Base-by-base conservation (phyloP, 2,888 invertebrate species). In the Anthrax anthrax region DNA sequence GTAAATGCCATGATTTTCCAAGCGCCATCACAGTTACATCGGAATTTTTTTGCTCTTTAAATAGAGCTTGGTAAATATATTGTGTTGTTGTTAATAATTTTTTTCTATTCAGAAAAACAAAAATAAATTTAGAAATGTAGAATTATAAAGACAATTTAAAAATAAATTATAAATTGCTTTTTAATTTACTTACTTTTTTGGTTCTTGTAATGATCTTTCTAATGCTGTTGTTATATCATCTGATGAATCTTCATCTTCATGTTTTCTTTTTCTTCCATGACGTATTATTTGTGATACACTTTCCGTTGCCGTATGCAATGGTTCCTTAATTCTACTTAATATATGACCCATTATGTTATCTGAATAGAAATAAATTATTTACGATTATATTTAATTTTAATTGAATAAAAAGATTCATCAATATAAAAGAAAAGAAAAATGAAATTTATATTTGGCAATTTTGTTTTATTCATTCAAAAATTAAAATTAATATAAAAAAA, bases 41-140 rank as follows among this genome's bases (percentile, higher is more conserved):
- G 42, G 82, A 82, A 56, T 80, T 80, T 62, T 79, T 77, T 49
- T 84, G 81, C 61, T 85, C 80, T 57, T 80, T 72, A 60, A 82
- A 85, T 37, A 85, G 64, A 0, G 81, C 80, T 60, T 84, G 78
- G 60, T 84, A 85, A 55, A 87, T 85, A 60, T 86, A 86, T 58
- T 82, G 77, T 4, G 82, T 77, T 8, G 86, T 86, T 43, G 80
- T 80, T 40, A 77, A 65, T 14, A 84, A 65, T 62, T 80, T 81
- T 60, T 78, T 81, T 37, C 67, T 67, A 39, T 18, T 45, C 47
- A 40, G 41, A 44, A 51, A 18, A 62, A 57, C 49, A 23, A 43
- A 36, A 46, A 41, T 4, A 41, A 16, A 40, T 18, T n/a, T 14
- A 23, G 10, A 8, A 6, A 23, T 23, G 23, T 8, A 23, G 5